Percentiles rank a stretch among this genome's conserved stretches.
Conservation (phyloP, 2,113 vertebrate species). For the Rhineura floridana region DNA sequence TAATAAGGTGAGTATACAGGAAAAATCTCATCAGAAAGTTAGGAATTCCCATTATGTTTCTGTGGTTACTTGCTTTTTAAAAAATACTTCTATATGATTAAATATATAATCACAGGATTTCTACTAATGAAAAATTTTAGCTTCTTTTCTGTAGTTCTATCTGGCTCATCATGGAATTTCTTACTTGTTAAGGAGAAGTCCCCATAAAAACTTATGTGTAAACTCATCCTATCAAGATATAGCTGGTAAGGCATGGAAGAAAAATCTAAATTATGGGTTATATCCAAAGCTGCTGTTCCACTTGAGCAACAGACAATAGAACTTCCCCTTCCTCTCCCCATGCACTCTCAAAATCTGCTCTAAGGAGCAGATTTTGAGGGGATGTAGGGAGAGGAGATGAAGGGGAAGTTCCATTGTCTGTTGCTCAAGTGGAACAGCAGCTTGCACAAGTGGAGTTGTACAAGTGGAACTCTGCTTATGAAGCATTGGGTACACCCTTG, state of each 20-base stretch:
- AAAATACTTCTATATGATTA: not conserved
- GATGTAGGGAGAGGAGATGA: too few species aligned
- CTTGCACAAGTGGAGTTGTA: too few species aligned
- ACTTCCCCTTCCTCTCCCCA: too few species aligned
- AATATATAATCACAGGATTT: not conserved
- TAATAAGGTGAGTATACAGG: not conserved
- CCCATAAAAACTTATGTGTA: constrained; percentile 6
- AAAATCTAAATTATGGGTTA: too few species aligned
- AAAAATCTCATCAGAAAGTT: not conserved
- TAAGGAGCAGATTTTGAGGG: too few species aligned
- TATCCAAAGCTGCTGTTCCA: too few species aligned
- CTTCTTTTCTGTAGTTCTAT: not conserved
- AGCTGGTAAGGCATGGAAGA: not conserved
- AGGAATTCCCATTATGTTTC: not conserved
- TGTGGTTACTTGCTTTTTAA: not conserved
- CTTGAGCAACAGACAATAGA: too few species aligned
- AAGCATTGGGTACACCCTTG: too few species aligned
- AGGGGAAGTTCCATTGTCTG: too few species aligned
- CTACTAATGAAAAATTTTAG: not conserved
- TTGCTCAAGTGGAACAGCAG: too few species aligned
- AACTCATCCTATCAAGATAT: not conserved
- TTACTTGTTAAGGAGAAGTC: not conserved
- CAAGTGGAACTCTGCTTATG: too few species aligned
- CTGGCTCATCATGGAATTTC: not conserved
- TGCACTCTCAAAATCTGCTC: too few species aligned